Evolutionary conservation across 1,140 invertebrate species (phyloP), one percentile per base, ranked within the genome.

Genomic region (Drosophila rhopaloa): DNA sequence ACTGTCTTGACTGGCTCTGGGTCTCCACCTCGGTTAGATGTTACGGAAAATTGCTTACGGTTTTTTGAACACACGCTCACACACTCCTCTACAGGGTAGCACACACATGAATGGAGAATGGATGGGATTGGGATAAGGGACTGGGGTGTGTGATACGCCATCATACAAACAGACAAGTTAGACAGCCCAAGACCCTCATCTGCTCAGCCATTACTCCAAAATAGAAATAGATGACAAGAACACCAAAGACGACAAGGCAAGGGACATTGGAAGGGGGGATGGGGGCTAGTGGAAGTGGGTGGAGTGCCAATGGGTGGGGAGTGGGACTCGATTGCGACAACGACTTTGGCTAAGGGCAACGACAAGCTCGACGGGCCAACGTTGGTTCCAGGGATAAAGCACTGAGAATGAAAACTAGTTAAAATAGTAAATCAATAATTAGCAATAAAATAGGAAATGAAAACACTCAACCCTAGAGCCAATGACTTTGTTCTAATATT

Each of bases 41-140:
- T 89, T 89, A 89, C 81, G 85, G 84, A 89, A 89, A 89, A 89
- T 90, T 90, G 86, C 86, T 90, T 90, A 88, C 88, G 88, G 79
- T 90, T 91, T 91, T 91, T 89, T 84, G 83, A 35, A 35, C 76
- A 77, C 76, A 73, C 80, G 66, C 66, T 58, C 57, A 68, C 71
- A 71, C 73, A 71, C 72, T 40, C 43, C 61, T 65, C 43, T 27
- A 53, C 66, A 76, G 58, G 55, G 75, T 71, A 58, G 43, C 51
- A 78, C 86, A 90, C 86, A 90, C 81, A 85, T 85, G 81, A 89
- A 66, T 68, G 47, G 76, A 71, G 66, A 77, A 60, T 61, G 38
- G 72, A 48, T 51, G 40, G 35, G 16, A 61, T 43, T 46, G 40
- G 44, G 37, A 29, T 35, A 32, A 40, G 46, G 14, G 13, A 38